Evolutionary conservation across 2,797 vertebrate species (phyloP).

Genomic region (Helarctos malayanus): DNA sequence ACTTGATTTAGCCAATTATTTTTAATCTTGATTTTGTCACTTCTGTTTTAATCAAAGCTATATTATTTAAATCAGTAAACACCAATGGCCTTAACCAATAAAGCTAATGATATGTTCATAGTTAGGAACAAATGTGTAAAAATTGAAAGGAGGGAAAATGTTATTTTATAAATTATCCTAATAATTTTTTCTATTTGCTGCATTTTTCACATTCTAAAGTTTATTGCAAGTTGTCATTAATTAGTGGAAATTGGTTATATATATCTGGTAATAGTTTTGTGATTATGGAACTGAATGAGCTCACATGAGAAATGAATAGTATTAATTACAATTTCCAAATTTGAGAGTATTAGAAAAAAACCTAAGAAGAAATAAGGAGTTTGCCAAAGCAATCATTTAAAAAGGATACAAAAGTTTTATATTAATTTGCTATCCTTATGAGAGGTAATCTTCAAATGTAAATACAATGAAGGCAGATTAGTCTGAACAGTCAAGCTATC

Average conservation of each 20-base stretch:
- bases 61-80: not conserved
- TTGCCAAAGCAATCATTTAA: not conserved
- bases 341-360: not conserved
- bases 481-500: not conserved
- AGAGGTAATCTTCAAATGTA: not conserved
- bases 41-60: not conserved
- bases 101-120: slow-evolving; percentile 26
- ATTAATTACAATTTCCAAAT: slow-evolving; percentile 26
- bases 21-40: not conserved
- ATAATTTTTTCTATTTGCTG: not conserved
- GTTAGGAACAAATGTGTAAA: not conserved
- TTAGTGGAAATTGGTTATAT: not conserved
- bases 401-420: not conserved
- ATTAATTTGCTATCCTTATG: not conserved
- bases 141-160: not conserved
- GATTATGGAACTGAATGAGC: not conserved
- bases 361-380: not conserved
- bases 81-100: not conserved
- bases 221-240: not conserved
- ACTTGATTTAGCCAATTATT: not conserved
- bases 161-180: not conserved
- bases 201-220: not conserved
- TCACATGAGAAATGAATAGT: not conserved
- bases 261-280: not conserved
- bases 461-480: not conserved